These are phyloP conservation scores for Lumbricus terrestris DNA, from an alignment of 2,888 invertebrate species.

Conservation along the genomic window DNA sequence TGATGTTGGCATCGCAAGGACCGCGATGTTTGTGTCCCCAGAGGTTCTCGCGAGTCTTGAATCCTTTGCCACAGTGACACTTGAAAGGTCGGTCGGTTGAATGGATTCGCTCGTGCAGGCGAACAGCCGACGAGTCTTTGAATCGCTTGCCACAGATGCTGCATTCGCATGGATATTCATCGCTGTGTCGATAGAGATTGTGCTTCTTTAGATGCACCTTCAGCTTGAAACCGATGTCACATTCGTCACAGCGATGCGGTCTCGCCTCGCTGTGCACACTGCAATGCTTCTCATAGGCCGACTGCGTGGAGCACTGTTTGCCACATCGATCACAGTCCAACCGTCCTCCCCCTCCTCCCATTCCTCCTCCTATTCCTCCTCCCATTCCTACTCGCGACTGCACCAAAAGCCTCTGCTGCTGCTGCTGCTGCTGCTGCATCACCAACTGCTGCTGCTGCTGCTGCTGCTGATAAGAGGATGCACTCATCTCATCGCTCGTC, in stretches of 20 bases:
- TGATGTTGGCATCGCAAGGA: slow-evolving; percentile 31
- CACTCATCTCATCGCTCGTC: background rate
- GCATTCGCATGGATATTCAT: slow-evolving; percentile 41
- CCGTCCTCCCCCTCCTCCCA: no score
- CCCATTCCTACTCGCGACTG: slow-evolving; percentile 58
- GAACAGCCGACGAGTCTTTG: slow-evolving; percentile 41
- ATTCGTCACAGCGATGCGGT: slow-evolving; percentile 37
- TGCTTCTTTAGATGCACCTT: slow-evolving; percentile 42
- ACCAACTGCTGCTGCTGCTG: background rate
- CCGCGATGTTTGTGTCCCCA: slow-evolving; percentile 42
- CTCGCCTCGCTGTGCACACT: slow-evolving; percentile 36
- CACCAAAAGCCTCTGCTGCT: background rate
- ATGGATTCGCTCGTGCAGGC: slow-evolving; percentile 40
- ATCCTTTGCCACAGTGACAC: slow-evolving; percentile 41
- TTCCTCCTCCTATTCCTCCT: no score
- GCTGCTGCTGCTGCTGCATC: background rate
- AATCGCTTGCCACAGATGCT: slow-evolving; percentile 41
- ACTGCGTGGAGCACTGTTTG: slow-evolving; percentile 35
- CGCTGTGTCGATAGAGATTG: slow-evolving; percentile 40
- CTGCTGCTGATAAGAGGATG: background rate
- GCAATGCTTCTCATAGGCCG: slow-evolving; percentile 37
- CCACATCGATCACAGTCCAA: slow-evolving; percentile 41
- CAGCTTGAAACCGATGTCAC: slow-evolving; percentile 41
- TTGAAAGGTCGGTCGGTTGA: slow-evolving; percentile 38
- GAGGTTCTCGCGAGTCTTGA: slow-evolving; percentile 42